phyloP scores from a whole-genome alignment of 2,888 invertebrate genomes.

The Ariolimax columbianus region DNA sequence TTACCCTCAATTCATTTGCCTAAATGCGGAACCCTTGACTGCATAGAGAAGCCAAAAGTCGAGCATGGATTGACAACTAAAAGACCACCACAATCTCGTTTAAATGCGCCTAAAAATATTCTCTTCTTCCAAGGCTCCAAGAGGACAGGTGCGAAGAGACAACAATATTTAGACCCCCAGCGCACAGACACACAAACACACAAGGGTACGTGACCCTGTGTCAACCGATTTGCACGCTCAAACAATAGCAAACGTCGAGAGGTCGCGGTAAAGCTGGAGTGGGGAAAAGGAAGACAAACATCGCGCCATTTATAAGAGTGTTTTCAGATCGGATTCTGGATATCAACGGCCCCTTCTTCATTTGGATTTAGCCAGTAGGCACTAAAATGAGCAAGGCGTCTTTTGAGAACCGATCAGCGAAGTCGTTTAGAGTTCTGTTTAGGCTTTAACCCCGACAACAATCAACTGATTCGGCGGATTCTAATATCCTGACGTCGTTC shows the following conservation, averaged over 20 bases:
- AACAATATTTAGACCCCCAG: background rate
- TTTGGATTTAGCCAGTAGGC: background rate
- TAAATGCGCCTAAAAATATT: background rate
- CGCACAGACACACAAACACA: conserved; percentile 14
- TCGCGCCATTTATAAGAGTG: background rate
- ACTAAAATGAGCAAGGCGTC: background rate
- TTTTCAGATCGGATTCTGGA: conserved; percentile 25
- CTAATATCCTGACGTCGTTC: conserved; percentile 11
- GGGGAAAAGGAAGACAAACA: conserved; percentile 2
- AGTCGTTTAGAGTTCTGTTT: conserved; percentile 23
- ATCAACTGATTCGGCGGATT: background rate
- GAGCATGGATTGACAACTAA: background rate
- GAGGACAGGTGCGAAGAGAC: conserved; percentile 11
- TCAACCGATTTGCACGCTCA: conserved; percentile 2
- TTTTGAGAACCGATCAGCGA: conserved; percentile 6
- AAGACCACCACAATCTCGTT: background rate
- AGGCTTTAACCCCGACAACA: background rate
- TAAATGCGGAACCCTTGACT: background rate
- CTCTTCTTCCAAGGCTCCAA: background rate
- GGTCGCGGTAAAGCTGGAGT: background rate
- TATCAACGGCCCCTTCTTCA: conserved; percentile 2
- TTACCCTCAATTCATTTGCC: background rate
- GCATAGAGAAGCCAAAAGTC: background rate
- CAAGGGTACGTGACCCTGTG: conserved; percentile 11
- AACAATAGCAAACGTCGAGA: conserved; percentile 17